Evolutionary conservation across 2,113 vertebrate species (phyloP), one percentile per base, ranked within the genome.

Genomic region (Manacus vitellinus): DNA sequence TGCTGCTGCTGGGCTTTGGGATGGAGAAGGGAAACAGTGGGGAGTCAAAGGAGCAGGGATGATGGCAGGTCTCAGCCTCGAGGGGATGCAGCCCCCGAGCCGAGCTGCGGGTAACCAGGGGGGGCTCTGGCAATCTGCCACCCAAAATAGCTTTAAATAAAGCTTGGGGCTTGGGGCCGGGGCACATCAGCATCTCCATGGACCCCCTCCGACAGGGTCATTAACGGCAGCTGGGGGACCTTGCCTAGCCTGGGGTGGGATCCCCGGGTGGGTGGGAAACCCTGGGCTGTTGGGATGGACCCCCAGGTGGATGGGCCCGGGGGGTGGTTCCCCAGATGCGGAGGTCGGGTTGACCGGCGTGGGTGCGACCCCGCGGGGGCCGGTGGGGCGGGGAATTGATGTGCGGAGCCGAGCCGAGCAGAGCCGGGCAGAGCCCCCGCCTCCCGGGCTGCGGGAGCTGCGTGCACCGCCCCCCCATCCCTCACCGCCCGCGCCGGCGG

Each of bases 21-120:
- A 4, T 5, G 33, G 23, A 9, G n/a, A 12, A 24, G 23, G 56
- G 51, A 58, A 37, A 5, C 39, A 15, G 61, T 0, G 9, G 49
- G 49, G 44, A 41, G 56, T 22, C 0, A 8, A 21, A 30, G 1
- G 44, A 66, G 55, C 10, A 14, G 54, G 21, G 10, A 12, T 0
- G 28, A 14, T 14, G 75, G 70, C 31, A 2, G 28, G 2, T 25
- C 43, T 43, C 35, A 20, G 46, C 33, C 9, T 27, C 1, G 58
- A 16, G 55, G 55, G 10, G 35, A 24, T 24, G 8, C 58, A 55
- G 58, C 21, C 35, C 54, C 35, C 1, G 12, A n/a, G 51, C 49
- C 2, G 2, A 5, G n/a, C 68, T 35, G 33, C 12, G 8, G 27
- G 61, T 30, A 63, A 22, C 6, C 15, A 1, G 22, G 21, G 35